Percentiles rank a stretch among this genome's conserved stretches.
These are phyloP conservation scores for Agrypnia vestita DNA, from an alignment of 1,140 invertebrate species.

Conservation along the genomic window DNA sequence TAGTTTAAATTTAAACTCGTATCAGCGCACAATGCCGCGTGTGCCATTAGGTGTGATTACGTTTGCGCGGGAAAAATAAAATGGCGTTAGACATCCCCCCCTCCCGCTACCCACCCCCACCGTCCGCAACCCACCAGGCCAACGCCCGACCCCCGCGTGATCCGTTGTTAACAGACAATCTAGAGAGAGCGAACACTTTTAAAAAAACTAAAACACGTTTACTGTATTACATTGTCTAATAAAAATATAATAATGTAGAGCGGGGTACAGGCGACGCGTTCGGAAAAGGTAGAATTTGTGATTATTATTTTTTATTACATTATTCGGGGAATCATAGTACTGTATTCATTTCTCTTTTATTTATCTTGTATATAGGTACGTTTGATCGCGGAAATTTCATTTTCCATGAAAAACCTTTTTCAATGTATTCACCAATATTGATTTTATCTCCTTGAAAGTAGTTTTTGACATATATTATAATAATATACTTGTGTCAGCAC, in stretches of 20 bases:
- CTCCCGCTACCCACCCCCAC: constrained; percentile 20
- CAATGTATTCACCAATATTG: no score
- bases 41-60: constrained; percentile 60
- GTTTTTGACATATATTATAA: no score
- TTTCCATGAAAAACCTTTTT: no score
- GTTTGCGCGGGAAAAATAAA: constrained; percentile 61
- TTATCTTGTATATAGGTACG: no score
- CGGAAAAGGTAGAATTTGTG: constrained; percentile 38
- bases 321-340: no score
- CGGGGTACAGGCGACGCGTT: constrained; percentile 18
- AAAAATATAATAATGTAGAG: constrained; percentile 59
- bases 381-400: no score
- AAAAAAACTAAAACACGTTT: constrained; percentile 61
- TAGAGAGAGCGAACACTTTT: constrained; percentile 57
- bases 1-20: background rate
- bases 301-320: background rate
- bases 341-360: no score
- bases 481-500: no score
- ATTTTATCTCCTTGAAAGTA: no score
- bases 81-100: constrained; percentile 59
- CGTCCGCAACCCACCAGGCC: constrained; percentile 33
- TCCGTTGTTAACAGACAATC: constrained; percentile 59
- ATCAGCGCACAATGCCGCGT: constrained; percentile 48
- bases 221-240: constrained; percentile 60
- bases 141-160: constrained; percentile 12